Conservation (phyloP, 2,113 vertebrate genomes). For the Ciconia boyciana region DNA sequence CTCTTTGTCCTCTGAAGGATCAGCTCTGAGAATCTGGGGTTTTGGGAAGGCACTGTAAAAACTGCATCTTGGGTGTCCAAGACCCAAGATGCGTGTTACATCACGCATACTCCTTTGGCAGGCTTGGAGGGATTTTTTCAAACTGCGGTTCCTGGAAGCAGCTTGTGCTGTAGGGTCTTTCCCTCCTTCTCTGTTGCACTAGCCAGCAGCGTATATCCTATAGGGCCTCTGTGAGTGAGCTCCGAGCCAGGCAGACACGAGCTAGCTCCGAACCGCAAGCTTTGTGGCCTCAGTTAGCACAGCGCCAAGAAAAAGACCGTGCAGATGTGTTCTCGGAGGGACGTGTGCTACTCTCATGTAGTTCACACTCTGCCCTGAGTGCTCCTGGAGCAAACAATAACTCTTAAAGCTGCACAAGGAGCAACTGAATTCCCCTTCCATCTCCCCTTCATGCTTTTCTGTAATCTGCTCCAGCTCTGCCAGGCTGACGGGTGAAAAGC, state of each 20-base stretch:
- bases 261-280: neutral
- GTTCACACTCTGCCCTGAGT: neutral
- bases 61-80: neutral
- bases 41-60: neutral
- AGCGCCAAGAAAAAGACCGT: neutral
- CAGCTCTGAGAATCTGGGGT: neutral
- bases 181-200: neutral
- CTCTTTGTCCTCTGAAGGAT: neutral
- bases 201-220: neutral
- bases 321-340: neutral
- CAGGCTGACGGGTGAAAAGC: neutral
- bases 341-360: neutral
- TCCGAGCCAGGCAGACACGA: neutral
- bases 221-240: neutral
- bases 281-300: neutral
- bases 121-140: rapidly evolving
- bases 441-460: neutral
- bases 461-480: neutral
- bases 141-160: neutral
- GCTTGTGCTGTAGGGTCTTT: neutral
- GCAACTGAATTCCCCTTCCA: neutral
- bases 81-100: rapidly evolving
- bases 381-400: neutral
- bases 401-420: neutral
- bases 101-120: neutral